Evolutionary conservation across 2,797 vertebrate species (phyloP).

Genomic region (Cottoperca gobio): DNA sequence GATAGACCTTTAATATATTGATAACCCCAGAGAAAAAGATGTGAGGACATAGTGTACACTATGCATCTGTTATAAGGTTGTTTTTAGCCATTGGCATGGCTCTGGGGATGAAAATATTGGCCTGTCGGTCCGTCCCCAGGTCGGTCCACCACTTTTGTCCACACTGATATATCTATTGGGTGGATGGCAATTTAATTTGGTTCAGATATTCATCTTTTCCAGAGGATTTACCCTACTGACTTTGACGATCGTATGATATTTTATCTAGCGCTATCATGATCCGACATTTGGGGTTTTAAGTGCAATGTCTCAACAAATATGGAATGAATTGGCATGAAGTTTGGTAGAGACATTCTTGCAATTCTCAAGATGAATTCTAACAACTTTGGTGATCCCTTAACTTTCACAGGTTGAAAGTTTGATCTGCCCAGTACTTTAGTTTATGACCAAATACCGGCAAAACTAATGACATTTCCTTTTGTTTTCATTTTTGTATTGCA

Average conservation of each 20-base stretch:
- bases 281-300: neutral
- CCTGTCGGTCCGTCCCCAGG: neutral
- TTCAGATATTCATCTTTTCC: neutral
- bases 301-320: neutral
- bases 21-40: neutral
- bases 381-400: neutral
- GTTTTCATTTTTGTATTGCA: neutral
- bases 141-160: neutral
- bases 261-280: neutral
- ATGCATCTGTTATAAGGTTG: neutral
- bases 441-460: neutral
- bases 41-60: neutral
- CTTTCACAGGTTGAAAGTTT: neutral
- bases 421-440: neutral
- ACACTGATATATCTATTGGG: neutral
- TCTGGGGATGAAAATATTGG: neutral
- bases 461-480: neutral
- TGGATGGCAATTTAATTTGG: neutral
- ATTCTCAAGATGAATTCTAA: neutral
- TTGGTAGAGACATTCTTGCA: neutral
- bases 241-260: too few relatives aligned
- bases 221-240: neutral
- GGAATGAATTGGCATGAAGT: too few relatives aligned
- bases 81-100: neutral
- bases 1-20: neutral